Evolutionary conservation across 1,140 invertebrate species (phyloP).

Genomic region (Drosophila santomea): DNA sequence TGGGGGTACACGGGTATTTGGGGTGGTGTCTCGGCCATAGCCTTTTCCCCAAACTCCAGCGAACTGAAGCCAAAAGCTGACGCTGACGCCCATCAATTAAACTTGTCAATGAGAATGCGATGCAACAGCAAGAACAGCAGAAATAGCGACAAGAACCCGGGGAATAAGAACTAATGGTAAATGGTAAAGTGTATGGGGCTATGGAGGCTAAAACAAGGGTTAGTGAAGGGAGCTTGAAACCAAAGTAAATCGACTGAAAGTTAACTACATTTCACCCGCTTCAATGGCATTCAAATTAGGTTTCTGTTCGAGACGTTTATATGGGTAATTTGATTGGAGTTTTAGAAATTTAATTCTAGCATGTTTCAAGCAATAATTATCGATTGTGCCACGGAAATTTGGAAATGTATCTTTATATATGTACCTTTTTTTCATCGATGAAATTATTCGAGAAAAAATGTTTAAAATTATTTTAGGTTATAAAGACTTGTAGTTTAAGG

Average conservation of each 20-base stretch:
- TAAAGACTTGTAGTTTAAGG: background rate
- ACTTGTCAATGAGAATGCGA: slow-evolving; percentile 56
- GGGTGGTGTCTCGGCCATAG: slow-evolving; percentile 26
- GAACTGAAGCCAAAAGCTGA: slow-evolving; percentile 46
- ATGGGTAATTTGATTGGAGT: slow-evolving; percentile 12
- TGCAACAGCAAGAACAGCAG: slow-evolving; percentile 24
- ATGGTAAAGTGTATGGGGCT: background rate
- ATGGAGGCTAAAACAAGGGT: too few species aligned
- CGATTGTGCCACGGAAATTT: too few species aligned
- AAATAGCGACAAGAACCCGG: slow-evolving; percentile 41
- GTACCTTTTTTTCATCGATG: too few species aligned
- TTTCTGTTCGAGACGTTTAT: slow-evolving; percentile 4
- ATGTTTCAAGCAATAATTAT: background rate
- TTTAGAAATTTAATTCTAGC: background rate
- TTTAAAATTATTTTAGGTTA: too few species aligned
- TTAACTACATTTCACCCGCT: slow-evolving; percentile 29
- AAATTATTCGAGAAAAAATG: too few species aligned
- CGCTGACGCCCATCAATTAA: slow-evolving; percentile 67
- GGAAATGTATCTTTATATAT: too few species aligned
- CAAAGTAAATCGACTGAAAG: slow-evolving; percentile 11
- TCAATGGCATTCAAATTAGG: slow-evolving; percentile 12
- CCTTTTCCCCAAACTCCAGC: slow-evolving; percentile 40
- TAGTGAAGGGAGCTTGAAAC: background rate
- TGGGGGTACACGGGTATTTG: background rate
- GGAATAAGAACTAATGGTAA: slow-evolving; percentile 35